Evolutionary conservation across 30 jellyfish, hydroid and myxozoan genomes (phyloP), one percentile per base, ranked within the genome.

Genomic region (Hydractinia echinata): DNA sequence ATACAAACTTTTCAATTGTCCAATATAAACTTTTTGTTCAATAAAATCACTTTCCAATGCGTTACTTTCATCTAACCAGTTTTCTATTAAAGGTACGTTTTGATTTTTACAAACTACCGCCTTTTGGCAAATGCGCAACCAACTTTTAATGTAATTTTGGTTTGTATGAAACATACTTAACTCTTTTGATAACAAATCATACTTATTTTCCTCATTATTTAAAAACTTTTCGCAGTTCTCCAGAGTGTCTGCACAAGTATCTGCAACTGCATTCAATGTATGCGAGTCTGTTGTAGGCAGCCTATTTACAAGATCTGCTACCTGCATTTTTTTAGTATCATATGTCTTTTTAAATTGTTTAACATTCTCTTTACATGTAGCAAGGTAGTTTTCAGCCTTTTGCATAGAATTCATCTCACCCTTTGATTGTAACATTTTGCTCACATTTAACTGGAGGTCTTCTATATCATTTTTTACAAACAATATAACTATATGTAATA

Each of bases 211-310:
- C 39, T 44, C 18, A 7, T 64, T 64, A 64, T 44, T 6, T 0
- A 64, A 7, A 7, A 44, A 1, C 4, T 64, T 51, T 64, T 64
- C 16, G 39, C 19, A n/a, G 9, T 44, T n/a, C 39, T 7, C 39
- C 19, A 64, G 74, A 44, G 19, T 64, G 1, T 51, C 74, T 64
- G 19, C 51, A 13, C 74, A 64, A 64, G 74, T 6, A n/a, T n/a
- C 4, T 7, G 74, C 39, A 0, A 64, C 10, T 7, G 74, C 39
- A n/a, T 7, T 7, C 6, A 64, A 13, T 6, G 74, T 51, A 6
- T 64, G 19, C 5, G 74, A 64, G 19, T 64, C 74, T n/a, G 74
- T n/a, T 64, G 74, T n/a, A 64, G 74, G 74, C 39, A 64, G 39
- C 7, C 16, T 64, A n/a, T 44, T 6, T 6, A 51, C 19, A 6